Base-by-base conservation (phyloP, 1,140 invertebrate genomes). In the Ctenoplectra terminalis region DNA sequence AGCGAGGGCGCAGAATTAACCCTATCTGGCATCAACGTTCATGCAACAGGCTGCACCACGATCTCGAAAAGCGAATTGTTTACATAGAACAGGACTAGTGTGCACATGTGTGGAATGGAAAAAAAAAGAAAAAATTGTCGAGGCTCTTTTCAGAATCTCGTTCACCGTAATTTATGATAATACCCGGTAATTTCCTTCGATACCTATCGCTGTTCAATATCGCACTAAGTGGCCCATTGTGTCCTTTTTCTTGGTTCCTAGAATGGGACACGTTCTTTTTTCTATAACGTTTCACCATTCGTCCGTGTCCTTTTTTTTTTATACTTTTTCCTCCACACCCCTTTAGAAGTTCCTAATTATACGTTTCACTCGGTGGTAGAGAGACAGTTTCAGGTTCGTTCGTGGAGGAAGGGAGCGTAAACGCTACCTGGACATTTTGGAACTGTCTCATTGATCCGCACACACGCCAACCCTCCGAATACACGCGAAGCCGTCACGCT, bases 401-500 rank as follows among this genome's bases (percentile, higher is more conserved):
- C 56, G 50, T 40, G 8, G 23, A 34, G 31, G 20, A 37, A 61
- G 20, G 20, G 29, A 40, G 31, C 23, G 50, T 82, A 85, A 86
- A 82, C 48, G 58, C 43, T 72, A 58, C 26, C 54, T 50, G 84
- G 56, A 83, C 71, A 63, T 66, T 83, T 85, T 23, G 31, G 67
- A 76, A 66, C 72, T 63, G 58, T 80, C 60, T 58, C 71, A 69
- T 73, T 73, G 79, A 64, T 58, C 70, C 56, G 43, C 17, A 20
- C 46, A 52, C 60, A 58, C 64, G 63, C 67, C 61, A 82, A 83
- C 34, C 73, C 40, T n/a, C 74, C 48, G 60, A 58, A 69, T 46
- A 85, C 67, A 75, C 74, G 78, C 73, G 70, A 70, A 52, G 17
- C 46, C 69, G 67, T 86, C 85, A 83, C 76, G 84, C 67, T 63